Percentiles rank a stretch among this genome's conserved stretches.
Evolutionary conservation across 2,888 invertebrate species (phyloP).

Genomic region (Oscheius onirici): DNA sequence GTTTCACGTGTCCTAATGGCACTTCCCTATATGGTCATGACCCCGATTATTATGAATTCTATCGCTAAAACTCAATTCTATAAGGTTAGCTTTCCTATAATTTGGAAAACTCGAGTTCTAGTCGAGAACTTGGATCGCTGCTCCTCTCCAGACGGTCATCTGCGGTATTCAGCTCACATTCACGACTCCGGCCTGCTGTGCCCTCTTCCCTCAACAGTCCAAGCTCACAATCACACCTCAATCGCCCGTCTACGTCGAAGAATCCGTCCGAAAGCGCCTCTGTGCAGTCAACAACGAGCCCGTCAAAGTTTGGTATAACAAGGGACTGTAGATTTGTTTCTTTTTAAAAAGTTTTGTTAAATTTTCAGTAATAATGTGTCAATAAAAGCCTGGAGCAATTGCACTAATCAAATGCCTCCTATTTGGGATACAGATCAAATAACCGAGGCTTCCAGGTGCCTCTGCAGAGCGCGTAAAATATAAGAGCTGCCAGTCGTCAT

Average conservation of each 20-base stretch:
- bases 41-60: conserved; percentile 86
- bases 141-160: conserved; percentile 53
- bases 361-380: no score
- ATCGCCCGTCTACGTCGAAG: conserved; percentile 77
- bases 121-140: conserved; percentile 32
- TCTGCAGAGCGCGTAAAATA: not conserved
- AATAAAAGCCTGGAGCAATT: not conserved
- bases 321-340: conserved; percentile 78
- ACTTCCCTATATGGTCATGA: conserved; percentile 87
- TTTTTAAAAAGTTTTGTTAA: not conserved
- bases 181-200: conserved; percentile 94
- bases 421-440: conserved; percentile 13
- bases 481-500: conserved; percentile 13
- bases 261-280: conserved; percentile 79
- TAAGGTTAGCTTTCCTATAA: conserved; percentile 11
- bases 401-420: conserved; percentile 18
- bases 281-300: conserved; percentile 77
- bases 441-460: conserved; percentile 15
- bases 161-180: conserved; percentile 80
- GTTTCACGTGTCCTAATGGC: conserved; percentile 90
- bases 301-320: conserved; percentile 83
- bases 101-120: not conserved
- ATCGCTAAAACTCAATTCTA: conserved; percentile 79
- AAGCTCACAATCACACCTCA: not conserved
- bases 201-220: conserved; percentile 85